phyloP scores from a whole-genome alignment of 2,888 invertebrate species.

The Cylindroiulus punctatus region DNA sequence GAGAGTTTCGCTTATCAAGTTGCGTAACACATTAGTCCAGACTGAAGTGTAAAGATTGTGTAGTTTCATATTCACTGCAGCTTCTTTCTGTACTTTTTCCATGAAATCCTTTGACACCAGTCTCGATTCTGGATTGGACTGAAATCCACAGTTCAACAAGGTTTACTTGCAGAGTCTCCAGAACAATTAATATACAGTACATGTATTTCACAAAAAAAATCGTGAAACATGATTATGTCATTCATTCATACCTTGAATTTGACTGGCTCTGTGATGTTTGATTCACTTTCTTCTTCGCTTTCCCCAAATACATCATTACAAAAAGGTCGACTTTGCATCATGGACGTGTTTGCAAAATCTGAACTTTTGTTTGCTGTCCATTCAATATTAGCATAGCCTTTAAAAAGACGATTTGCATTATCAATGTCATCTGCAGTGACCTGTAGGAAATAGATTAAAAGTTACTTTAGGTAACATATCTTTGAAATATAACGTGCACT shows the following conservation, averaged over 20 bases:
- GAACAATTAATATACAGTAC: no score
- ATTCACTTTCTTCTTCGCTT: slow-evolving; percentile 24
- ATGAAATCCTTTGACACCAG: slow-evolving; percentile 38
- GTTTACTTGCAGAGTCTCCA: no score
- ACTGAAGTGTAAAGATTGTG: neutral
- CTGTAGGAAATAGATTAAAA: neutral
- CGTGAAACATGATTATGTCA: neutral
- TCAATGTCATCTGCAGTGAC: neutral
- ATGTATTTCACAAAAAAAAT: no score
- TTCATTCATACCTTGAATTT: neutral
- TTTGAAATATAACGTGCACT: neutral
- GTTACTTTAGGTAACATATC: neutral
- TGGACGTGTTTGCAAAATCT: slow-evolving; percentile 1
- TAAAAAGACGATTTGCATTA: slow-evolving; percentile 16
- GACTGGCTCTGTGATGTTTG: neutral
- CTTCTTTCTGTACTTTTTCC: slow-evolving; percentile 27
- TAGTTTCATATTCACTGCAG: slow-evolving; percentile 14
- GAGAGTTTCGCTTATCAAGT: slow-evolving; percentile 28
- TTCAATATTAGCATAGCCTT: slow-evolving; percentile 30
- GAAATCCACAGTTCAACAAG: neutral
- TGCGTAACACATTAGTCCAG: neutral
- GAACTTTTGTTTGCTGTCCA: neutral
- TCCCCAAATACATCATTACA: slow-evolving; percentile 26
- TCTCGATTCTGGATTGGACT: slow-evolving; percentile 3
- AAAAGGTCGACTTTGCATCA: neutral